Conservation (phyloP, 1,140 invertebrate genomes). For the Drosophila quadrilineata region DNA sequence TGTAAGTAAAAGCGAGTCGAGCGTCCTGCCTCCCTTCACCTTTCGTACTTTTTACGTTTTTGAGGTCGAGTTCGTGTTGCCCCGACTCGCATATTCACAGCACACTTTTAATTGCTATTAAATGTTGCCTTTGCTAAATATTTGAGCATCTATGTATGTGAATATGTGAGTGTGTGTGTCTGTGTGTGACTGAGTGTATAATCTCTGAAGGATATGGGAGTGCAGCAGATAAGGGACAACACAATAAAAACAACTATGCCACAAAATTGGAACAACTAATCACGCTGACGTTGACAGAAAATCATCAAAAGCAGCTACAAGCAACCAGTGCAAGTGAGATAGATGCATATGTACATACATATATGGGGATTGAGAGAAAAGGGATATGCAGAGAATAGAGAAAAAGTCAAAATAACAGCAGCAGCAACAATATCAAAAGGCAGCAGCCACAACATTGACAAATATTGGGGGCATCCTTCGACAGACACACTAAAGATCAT, state of each 20-base stretch:
- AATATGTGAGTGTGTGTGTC: slow-evolving; percentile 1
- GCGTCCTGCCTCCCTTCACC: too few species aligned
- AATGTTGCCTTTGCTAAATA: slow-evolving; percentile 17
- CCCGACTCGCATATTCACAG: slow-evolving; percentile 12
- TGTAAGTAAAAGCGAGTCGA: slow-evolving; percentile 61
- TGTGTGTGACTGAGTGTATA: too few species aligned
- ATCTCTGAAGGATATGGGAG: slow-evolving; percentile 26
- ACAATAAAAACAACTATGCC: slow-evolving; percentile 43
- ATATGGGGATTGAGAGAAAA: too few species aligned
- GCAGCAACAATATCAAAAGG: too few species aligned
- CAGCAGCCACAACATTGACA: slow-evolving; percentile 37
- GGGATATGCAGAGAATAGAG: too few species aligned
- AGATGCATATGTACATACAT: too few species aligned
- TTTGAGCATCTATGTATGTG: not conserved
- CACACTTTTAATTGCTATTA: slow-evolving; percentile 70
- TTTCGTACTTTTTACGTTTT: too few species aligned
- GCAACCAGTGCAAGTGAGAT: too few species aligned
- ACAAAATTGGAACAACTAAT: slow-evolving; percentile 63
- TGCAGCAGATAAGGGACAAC: slow-evolving; percentile 5
- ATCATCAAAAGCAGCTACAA: slow-evolving; percentile 24
- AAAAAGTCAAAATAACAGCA: too few species aligned
- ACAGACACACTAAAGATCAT: slow-evolving; percentile 60
- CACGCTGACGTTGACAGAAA: slow-evolving; percentile 69
- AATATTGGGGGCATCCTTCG: too few species aligned
- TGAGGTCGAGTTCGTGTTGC: slow-evolving; percentile 64